Evolutionary conservation across 2,888 invertebrate species (phyloP), one percentile per base, ranked within the genome.

Genomic region (Lochmaea crataegi): DNA sequence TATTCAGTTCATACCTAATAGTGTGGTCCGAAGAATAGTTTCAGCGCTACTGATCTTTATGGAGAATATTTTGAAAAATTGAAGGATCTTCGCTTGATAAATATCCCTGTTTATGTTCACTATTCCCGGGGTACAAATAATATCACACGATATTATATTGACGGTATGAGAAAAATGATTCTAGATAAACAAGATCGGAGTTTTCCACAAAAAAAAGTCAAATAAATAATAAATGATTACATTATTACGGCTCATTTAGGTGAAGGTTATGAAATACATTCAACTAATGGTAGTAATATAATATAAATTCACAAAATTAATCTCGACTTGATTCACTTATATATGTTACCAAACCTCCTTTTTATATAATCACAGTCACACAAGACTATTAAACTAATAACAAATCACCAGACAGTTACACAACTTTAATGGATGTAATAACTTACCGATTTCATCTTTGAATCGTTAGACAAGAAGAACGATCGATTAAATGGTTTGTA

Each of bases 401-500:
- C 53, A 53, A 53, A 38, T 68, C 12, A 6, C 57, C 18, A 45
- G 41, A 68, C 51, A 60, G 56, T 74, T 61, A 74, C 65, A 48
- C 18, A 68, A 71, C 61, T 60, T 32, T 58, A 58, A 58, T 65
- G 22, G 32, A 68, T 64, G 58, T 68, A 68, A 68, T 60, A 16
- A 77, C 77, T 77, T 73, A 75, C 77, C 74, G 73, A 76, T 70
- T 77, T 68, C 77, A 77, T 77, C 71, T 74, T 68, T 18, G 38
- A 65, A 60, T 65, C 48, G 38, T 38, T 58, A 42, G 68, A 56
- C 57, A 68, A 65, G 63, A 67, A 74, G 69, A 73, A 76, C 68
- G 71, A 68, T 68, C 48, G 48, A 41, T 51, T 69, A 65, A 75
- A 76, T 74, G 48, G 60, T 22, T 61, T 18, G 67, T 67, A 57